Conservation (phyloP, 2,888 invertebrate genomes). For the Ochropacha duplaris region DNA sequence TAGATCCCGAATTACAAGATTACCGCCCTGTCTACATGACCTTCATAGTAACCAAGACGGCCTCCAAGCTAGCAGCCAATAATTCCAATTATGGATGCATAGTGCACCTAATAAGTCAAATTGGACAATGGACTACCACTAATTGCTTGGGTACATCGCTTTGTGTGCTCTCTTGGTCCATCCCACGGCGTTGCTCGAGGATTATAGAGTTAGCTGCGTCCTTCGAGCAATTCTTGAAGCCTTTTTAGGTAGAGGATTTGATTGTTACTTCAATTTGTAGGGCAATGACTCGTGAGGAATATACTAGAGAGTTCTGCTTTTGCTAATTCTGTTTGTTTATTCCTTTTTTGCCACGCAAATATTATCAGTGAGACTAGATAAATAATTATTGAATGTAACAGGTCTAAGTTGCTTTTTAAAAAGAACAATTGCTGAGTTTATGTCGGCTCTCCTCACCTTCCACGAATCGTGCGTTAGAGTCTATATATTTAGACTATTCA, state of each 20-base stretch:
- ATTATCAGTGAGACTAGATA: too few relatives aligned
- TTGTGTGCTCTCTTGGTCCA: neutral
- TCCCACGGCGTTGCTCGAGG: neutral
- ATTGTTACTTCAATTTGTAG: too few relatives aligned
- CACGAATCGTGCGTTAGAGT: too few relatives aligned
- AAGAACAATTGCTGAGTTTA: too few relatives aligned
- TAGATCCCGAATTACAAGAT: constrained; percentile 1
- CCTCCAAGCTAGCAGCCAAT: constrained; percentile 40
- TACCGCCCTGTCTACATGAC: neutral
- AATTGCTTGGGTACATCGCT: constrained; percentile 54
- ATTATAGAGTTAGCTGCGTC: neutral
- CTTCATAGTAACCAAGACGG: constrained; percentile 6
- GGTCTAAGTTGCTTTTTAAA: too few relatives aligned
- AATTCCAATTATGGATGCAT: constrained; percentile 64
- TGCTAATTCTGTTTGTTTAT: too few relatives aligned
- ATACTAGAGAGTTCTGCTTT: too few relatives aligned
- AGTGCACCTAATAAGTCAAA: constrained; percentile 69
- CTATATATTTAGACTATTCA: too few relatives aligned
- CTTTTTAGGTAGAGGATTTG: neutral
- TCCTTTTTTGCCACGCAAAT: too few relatives aligned
- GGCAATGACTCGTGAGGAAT: neutral
- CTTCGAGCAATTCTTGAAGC: neutral
- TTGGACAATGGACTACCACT: constrained; percentile 68
- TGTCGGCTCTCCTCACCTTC: too few relatives aligned
- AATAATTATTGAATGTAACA: too few relatives aligned